Conservation (phyloP, 2,888 invertebrate genomes). For the Tanypteryx hageni region DNA sequence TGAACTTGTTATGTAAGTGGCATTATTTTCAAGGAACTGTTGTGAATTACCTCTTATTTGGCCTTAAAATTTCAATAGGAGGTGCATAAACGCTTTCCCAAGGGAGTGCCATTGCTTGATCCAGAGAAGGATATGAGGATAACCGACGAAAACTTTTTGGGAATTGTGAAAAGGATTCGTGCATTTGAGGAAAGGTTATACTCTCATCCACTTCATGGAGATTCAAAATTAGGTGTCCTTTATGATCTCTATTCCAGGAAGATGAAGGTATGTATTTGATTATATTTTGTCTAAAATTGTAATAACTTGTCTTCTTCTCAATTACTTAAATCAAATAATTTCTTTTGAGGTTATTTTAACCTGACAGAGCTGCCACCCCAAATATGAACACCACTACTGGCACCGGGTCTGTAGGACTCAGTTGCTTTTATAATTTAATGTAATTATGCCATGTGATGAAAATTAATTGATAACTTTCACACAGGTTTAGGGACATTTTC, state of each 20-base stretch:
- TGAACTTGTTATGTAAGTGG: not conserved
- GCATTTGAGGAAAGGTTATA: conserved; percentile 88
- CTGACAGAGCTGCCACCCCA: not conserved
- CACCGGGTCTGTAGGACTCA: not conserved
- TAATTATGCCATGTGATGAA: too few relatives aligned
- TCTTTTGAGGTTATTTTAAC: not conserved
- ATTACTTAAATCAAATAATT: not conserved
- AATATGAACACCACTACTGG: not conserved
- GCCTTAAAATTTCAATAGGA: conserved; percentile 75
- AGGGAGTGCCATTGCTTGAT: conserved; percentile 92
- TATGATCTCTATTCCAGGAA: conserved; percentile 88
- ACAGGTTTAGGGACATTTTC: too few relatives aligned
- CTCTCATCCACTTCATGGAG: conserved; percentile 88
- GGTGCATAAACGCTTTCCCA: conserved; percentile 92
- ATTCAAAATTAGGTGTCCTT: conserved; percentile 83
- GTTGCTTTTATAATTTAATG: too few relatives aligned
- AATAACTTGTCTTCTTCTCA: not conserved
- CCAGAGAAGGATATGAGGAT: conserved; percentile 98
- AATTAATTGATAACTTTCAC: too few relatives aligned
- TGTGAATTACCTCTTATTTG: not conserved
- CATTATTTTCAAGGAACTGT: not conserved
- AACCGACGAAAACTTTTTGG: conserved; percentile 86
- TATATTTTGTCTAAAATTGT: not conserved
- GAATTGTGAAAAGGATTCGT: conserved; percentile 89
- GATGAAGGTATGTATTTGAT: conserved; percentile 76